Evolutionary conservation across 2,888 invertebrate species (phyloP), one percentile per base, ranked within the genome.

Genomic region (Campaea margaritaria): DNA sequence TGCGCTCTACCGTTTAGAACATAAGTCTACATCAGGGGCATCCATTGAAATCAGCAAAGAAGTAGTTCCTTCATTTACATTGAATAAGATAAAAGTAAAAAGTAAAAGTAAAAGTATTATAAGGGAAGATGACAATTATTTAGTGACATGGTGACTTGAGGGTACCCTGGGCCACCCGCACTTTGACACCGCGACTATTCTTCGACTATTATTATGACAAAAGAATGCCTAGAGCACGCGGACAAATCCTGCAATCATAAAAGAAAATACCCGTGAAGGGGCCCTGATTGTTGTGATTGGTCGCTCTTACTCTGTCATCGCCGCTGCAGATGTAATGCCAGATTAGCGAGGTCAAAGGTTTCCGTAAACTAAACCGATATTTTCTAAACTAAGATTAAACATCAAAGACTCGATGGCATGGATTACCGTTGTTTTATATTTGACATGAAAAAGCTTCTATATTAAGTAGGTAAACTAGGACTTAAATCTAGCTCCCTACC

Each of bases 221-320:
- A 39, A 53, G 45, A 16, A 46, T 46, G 31, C 27, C 15, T 48
- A 10, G 2, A 68, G 74, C 68, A 67, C 72, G 72, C 74, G 64
- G 43, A 70, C 78, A 78, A 81, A 79, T 82, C 82, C 80, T 50
- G 79, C 75, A 87, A 81, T 85, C 85, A 83, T 86, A 81, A 82
- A 85, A 85, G 82, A 83, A 86, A 89, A 89, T 80, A 87, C 78
- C 73, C 82, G 76, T 86, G 83, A 86, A 87, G 76, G 78, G 82
- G 78, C 68, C 67, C 76, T 88, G 87, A 88, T 87, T 86, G 81
- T 83, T 83, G 76, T 82, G 81, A 80, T 83, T 79, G 75, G 77
- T 39, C 52, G n/a, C 69, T 73, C 74, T 60, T 76, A 72, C 74
- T 75, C 77, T 86, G 81, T 85, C 84, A 77, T 78, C 69, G 69